phyloP scores from a whole-genome alignment of 1,140 invertebrate species.

The Cyclargus thomasi region DNA sequence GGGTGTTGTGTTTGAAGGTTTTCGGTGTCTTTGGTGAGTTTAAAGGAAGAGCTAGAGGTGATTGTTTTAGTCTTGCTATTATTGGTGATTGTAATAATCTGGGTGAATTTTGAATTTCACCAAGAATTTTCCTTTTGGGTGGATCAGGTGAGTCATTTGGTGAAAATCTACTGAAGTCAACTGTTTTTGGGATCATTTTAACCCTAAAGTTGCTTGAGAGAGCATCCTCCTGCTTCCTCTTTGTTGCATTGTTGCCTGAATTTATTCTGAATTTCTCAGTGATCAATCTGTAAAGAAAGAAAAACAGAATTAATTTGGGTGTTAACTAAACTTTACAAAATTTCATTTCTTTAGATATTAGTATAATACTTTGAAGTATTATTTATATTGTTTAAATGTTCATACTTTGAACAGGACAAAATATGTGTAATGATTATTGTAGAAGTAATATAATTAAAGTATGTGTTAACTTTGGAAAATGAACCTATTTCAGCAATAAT shows the following conservation, averaged over 20 bases:
- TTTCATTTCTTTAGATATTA: no score
- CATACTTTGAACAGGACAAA: no score
- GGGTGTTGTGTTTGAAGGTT: constrained; percentile 20
- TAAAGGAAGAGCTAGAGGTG: constrained; percentile 4
- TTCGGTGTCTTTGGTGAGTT: constrained; percentile 15
- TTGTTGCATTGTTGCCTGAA: constrained; percentile 58
- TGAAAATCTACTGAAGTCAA: constrained; percentile 46
- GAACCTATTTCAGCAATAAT: no score
- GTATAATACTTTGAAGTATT: no score
- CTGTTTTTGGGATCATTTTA: constrained; percentile 57
- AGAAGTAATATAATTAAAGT: no score
- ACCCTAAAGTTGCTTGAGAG: constrained; percentile 48
- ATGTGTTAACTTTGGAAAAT: no score
- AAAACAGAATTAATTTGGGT: constrained; percentile 20
- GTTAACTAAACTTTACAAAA: background rate
- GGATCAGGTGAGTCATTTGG: constrained; percentile 38
- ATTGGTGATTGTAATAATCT: constrained; percentile 27
- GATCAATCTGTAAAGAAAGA: constrained; percentile 54
- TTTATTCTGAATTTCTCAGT: constrained; percentile 66
- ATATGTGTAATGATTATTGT: no score
- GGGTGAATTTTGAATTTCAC: constrained; percentile 52
- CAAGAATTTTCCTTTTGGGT: constrained; percentile 49
- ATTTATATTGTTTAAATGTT: no score
- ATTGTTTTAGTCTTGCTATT: constrained; percentile 22
- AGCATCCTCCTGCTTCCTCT: constrained; percentile 56